These are phyloP conservation scores for Morphnarchus princeps DNA, from an alignment of 2,113 vertebrate species.

Conservation along the genomic window DNA sequence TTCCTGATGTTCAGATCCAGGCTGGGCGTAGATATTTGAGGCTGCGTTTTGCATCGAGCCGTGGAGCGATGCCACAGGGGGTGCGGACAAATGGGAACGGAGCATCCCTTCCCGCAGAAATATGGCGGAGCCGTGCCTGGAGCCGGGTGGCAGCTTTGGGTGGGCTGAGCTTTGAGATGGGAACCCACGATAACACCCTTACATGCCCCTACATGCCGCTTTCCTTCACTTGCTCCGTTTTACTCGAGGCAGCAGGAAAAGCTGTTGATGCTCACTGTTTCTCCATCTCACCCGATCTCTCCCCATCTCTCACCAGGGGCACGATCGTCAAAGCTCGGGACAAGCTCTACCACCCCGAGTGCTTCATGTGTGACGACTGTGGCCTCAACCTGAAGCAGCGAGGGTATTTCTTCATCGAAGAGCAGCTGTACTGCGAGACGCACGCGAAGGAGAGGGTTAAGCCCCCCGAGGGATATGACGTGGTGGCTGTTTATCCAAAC, in stretches of 20 bases:
- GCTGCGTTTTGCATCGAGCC: background rate
- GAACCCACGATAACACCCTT: background rate
- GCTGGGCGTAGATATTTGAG: background rate
- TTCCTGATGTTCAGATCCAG: background rate
- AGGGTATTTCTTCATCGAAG: slow-evolving; percentile 97
- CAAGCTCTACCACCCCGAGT: slow-evolving; percentile 96
- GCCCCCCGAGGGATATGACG: slow-evolving; percentile 96
- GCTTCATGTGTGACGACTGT: slow-evolving; percentile 96
- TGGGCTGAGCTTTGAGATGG: background rate
- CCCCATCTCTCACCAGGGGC: slow-evolving; percentile 72
- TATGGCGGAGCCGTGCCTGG: background rate
- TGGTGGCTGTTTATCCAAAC: slow-evolving; percentile 98
- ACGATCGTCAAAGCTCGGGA: slow-evolving; percentile 96
- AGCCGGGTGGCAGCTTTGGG: background rate
- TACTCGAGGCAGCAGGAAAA: background rate
- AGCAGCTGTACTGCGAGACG: slow-evolving; percentile 93
- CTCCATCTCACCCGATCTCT: background rate
- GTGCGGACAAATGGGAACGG: fast-evolving
- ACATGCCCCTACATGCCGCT: background rate
- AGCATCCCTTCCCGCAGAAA: background rate
- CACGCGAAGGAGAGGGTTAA: slow-evolving; percentile 94
- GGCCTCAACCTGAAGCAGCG: slow-evolving; percentile 91
- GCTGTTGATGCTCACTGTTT: fast-evolving
- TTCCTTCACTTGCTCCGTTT: background rate
- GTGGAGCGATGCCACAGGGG: fast-evolving